A percentile compares a stretch with the other conserved stretches of the same genome.
These are phyloP conservation scores for Smittia aterrima DNA, from an alignment of 2,888 invertebrate genomes.

Conservation along the genomic window DNA sequence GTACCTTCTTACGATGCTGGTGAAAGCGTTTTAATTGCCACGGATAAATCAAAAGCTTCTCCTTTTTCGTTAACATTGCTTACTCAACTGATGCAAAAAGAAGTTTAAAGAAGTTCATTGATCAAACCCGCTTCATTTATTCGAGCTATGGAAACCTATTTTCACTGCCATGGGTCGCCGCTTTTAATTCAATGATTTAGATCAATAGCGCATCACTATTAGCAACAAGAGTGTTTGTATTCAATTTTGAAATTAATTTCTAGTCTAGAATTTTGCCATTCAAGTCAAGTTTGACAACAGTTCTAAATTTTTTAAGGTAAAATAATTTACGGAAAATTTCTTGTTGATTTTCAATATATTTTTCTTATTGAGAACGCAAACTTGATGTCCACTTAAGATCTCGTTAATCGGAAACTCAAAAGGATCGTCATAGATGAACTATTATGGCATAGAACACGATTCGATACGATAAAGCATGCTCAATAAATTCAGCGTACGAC, in stretches of 20 bases:
- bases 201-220: not conserved
- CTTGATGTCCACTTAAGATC: no score
- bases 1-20: slow-evolving; percentile 67
- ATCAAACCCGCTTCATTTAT: slow-evolving; percentile 25
- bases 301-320: no score
- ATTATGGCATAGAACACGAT: not conserved
- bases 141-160: not conserved
- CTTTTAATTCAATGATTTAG: slow-evolving; percentile 13
- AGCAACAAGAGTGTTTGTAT: not conserved
- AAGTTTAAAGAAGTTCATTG: slow-evolving; percentile 18
- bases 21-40: slow-evolving; percentile 69
- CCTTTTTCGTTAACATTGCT: slow-evolving; percentile 66
- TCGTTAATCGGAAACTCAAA: no score
- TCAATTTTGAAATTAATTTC: no score
- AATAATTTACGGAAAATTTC: no score
- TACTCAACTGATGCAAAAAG: not conserved
- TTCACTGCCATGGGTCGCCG: not conserved
- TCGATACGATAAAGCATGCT: slow-evolving; percentile 18
- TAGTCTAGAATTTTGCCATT: no score
- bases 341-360: no score
- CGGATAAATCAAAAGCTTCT: slow-evolving; percentile 67
- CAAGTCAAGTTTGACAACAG: no score
- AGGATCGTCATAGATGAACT: no score
- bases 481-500: slow-evolving; percentile 35
- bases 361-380: no score